Base-by-base conservation (phyloP, 2,888 invertebrate species). In the Onchidella celtica region DNA sequence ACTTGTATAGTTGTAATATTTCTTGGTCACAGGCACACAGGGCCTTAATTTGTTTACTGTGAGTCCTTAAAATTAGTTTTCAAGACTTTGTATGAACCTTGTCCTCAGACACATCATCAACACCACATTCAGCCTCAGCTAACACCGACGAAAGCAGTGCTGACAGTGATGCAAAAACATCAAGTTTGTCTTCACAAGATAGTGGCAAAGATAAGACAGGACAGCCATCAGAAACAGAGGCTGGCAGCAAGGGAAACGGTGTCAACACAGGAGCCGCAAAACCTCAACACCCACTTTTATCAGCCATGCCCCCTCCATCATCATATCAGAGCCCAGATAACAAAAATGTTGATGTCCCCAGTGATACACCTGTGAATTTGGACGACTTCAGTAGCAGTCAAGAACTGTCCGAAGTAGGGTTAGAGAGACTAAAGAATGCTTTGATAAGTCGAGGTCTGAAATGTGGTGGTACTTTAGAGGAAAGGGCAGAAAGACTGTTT, bases 391-490 rank as follows among this genome's bases (percentile, higher is more conserved):
- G 77, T 29, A 85, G 88, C 65, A 83, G 85, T 11, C 84, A 87
- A 11, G 92, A 93, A 14, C 86, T 94, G 55, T 92, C 93, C 83
- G 76, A 80, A 0, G 88, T 94, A 14, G 94, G 94, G 21, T 85
- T 94, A 66, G 93, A 94, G 9, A 84, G 84, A 57, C 87, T 94
- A 61, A 94, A 94, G 84, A 73, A 81, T 24, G 92, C 88, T 3
- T 88, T 94, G 59, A 88, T 90, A 85, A 86, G 84, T 4, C 90
- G 93, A 24, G 93, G 94, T 9, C 86, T 94, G n/a, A 94, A 94
- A 87, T 94, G 94, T 90, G 94, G 94, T 24, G 94, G 94, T 32
- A 92, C 93, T 0, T 85, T 94, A 17, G 80, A 90, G 36, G 92
- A 94, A 85, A 86, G 94, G 65, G 94, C 94, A 2, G 88, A 91